These are phyloP conservation scores for Apistogramma diplotaenia DNA, from an alignment of 2,113 vertebrate genomes.

Conservation along the genomic window DNA sequence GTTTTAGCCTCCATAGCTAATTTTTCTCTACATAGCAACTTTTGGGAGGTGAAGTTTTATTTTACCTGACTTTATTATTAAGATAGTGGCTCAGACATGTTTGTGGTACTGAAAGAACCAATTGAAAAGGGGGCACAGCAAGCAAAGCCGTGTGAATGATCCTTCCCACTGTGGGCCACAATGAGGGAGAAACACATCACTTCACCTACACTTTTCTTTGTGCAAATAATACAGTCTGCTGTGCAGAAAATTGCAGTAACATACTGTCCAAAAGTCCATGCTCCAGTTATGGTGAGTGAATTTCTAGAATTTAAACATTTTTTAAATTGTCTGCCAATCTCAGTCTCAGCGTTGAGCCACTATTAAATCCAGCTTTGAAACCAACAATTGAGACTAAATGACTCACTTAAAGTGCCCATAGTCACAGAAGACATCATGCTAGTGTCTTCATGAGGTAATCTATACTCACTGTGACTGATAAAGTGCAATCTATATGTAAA, in stretches of 20 bases:
- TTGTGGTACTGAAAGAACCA: background rate
- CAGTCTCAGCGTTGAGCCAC: no score
- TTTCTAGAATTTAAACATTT: background rate
- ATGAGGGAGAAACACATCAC: no score
- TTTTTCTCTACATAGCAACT: background rate
- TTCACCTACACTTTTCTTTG: background rate
- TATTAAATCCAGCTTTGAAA: no score
- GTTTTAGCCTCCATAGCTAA: background rate
- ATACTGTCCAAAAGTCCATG: background rate
- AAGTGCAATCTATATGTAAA: background rate
- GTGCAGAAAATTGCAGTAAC: background rate
- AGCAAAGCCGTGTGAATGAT: no score
- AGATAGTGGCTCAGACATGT: background rate
- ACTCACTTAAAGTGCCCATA: background rate
- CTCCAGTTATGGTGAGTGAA: background rate
- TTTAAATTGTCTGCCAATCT: rapidly evolving
- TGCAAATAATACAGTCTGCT: background rate
- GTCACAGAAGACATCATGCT: background rate
- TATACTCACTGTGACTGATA: background rate
- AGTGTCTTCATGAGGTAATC: background rate
- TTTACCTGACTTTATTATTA: background rate
- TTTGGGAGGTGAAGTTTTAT: background rate
- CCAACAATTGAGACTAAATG: no score
- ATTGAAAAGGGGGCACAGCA: no score
- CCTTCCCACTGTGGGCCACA: no score